These are phyloP conservation scores for Corticium candelabrum DNA, from an alignment of 37 sponge, comb jelly and placozoan genomes.

Conservation along the genomic window DNA sequence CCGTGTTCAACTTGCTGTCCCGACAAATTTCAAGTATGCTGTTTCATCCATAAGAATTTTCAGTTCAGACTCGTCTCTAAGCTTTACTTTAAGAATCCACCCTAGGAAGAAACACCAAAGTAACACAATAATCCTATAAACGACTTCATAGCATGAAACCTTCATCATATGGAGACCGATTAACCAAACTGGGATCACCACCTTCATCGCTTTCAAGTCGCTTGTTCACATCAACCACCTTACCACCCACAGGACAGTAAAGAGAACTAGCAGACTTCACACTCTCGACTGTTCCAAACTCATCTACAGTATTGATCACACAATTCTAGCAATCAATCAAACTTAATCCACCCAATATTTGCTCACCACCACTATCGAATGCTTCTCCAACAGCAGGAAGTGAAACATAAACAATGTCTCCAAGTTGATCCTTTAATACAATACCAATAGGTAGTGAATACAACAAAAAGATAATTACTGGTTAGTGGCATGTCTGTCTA, in stretches of 20 bases:
- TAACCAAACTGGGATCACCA: background rate
- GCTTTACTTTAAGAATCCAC: background rate
- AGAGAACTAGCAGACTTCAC: background rate
- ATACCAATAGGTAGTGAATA: too few species aligned
- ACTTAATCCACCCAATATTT: too few species aligned
- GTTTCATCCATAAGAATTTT: background rate
- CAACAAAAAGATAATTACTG: too few species aligned
- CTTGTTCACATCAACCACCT: background rate
- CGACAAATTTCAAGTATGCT: background rate
- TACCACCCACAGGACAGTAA: background rate
- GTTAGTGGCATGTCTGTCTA: too few species aligned
- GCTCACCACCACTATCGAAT: too few species aligned
- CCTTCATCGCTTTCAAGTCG: background rate
- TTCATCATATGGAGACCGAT: background rate
- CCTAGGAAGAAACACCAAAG: background rate
- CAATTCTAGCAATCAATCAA: too few species aligned
- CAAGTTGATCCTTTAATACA: background rate
- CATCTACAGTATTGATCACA: background rate
- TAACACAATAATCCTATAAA: background rate
- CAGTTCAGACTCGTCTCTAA: background rate
- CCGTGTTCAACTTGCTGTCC: too few species aligned
- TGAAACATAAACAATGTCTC: background rate
- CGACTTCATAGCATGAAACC: background rate
- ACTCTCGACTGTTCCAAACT: background rate
- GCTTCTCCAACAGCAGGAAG: background rate